Evolutionary conservation across 2,113 vertebrate genomes (phyloP), one percentile per base, ranked within the genome.

Genomic region (Amphiprion ocellaris): DNA sequence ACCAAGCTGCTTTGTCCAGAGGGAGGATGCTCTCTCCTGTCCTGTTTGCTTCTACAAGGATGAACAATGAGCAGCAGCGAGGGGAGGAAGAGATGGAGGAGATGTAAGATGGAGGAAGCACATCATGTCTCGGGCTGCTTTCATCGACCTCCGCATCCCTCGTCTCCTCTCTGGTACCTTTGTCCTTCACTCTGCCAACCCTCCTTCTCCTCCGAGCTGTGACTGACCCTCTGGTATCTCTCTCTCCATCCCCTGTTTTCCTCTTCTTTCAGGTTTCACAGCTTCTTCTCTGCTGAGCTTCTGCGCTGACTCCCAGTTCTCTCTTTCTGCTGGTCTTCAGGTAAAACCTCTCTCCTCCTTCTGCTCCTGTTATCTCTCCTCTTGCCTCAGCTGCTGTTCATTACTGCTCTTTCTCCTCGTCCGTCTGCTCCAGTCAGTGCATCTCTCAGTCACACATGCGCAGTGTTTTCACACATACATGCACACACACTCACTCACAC

Each of bases 91-190:
- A 76, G 84, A 91, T 79, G 93, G 93, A 93, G 90, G 90, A 87
- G 76, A 84, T 58, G 81, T 89, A 89, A 76, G 84, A 91, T 79
- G 93, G 93, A 93, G 90, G 90, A 87, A 90, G 41, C 84, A 92
- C 84, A 92, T 92, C 90, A 91, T 55, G 60, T 86, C 74, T 69
- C 53, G 0, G 59, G 75, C 24, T 65, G 87, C 75, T 66, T 47
- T 56, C 46, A 10, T 61, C 12, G 37, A 63, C 62, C 72, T 58
- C 75, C 0, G 21, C 68, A 56, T 85, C 87, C 41, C 64, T 44
- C 41, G 4, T 28, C 64, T 64, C 64, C 69, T 75, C 81, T 69
- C 53, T 58, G 70, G 24, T 24, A 54, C 53, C 69, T 72, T 75
- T 58, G 79, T 85, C 78, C 74, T 78, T 92, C 79, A 88, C 76